Base-by-base conservation (phyloP, 2,113 vertebrate species). In the Motacilla tschutschensis region DNA sequence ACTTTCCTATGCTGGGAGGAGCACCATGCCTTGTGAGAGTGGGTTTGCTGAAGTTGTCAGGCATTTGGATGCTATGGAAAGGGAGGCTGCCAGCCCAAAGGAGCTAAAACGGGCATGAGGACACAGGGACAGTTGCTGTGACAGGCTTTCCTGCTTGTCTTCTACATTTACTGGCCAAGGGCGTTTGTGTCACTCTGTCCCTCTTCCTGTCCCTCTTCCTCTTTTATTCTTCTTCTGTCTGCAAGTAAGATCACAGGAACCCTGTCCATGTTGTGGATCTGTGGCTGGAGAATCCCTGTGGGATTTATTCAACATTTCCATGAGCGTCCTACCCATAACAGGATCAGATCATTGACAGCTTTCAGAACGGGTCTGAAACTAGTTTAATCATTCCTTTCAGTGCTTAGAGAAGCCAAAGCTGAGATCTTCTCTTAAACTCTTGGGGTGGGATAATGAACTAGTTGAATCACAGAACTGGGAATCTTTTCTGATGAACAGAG, bases 381-480 rank as follows among this genome's bases (percentile, higher is more conserved):
- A 57, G 57, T 80, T 53, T 70, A 17, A 67, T 88, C 3, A 14
- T 81, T 86, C 22, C 2, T 70, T 82, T 50, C 20, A 33, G 51
- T 63, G 60, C 36, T 82, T 50, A 53, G 72, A 79, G 80, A 74
- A 83, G 57, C 44, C 60, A 64, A 62, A 89, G 67, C 44, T 47
- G 48, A 71, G 69, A 60, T 85, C 78, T 91, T 69, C 71, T 33
- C 87, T 65, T 73, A 44, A 91, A 71, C 76, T 94, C 73, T 64
- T 74, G 82, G 64, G 24, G 26, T 80, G 46, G 65, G 50, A 89
- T 85, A 79, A 87, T 78, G 79, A 88, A 36, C 60, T 44, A 46
- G 79, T 73, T 85, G 91, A 87, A 93, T 80, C 87, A 80, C 54
- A 54, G 73, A 85, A 83, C 62, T 64, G 73, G 69, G 85, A 92